These are phyloP conservation scores for Phrynosoma blainvillii DNA, from an alignment of 2,113 vertebrate species.

Conservation along the genomic window DNA sequence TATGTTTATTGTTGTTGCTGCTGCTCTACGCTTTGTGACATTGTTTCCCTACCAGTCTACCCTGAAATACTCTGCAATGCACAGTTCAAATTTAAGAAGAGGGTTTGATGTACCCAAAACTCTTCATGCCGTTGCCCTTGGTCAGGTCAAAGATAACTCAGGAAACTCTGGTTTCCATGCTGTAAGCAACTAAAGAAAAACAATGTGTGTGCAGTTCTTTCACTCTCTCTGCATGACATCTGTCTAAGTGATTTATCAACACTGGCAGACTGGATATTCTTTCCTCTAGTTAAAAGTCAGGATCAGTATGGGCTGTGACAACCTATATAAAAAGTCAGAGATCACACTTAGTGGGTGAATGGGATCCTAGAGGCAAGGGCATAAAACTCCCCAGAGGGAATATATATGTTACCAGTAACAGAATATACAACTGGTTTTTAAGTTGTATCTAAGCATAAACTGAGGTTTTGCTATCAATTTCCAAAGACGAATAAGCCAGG, in stretches of 20 bases:
- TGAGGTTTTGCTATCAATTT: background rate
- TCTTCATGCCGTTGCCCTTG: background rate
- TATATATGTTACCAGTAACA: background rate
- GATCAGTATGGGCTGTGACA: background rate
- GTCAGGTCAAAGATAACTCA: background rate
- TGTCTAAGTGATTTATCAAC: slow-evolving; percentile 37
- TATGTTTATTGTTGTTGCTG: too few relatives aligned
- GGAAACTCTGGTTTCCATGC: slow-evolving; percentile 30
- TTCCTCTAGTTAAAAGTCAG: slow-evolving; percentile 4
- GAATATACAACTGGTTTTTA: background rate
- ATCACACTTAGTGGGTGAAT: background rate
- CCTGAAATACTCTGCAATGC: slow-evolving; percentile 3
- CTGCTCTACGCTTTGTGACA: background rate
- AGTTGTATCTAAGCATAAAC: background rate
- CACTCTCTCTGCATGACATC: background rate
- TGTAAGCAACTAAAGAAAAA: background rate
- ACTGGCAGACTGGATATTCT: slow-evolving; percentile 33
- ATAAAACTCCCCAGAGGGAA: background rate
- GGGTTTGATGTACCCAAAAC: background rate
- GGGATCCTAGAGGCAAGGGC: background rate
- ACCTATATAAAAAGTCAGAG: background rate
- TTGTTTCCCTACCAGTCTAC: slow-evolving; percentile 3
- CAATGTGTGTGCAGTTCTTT: slow-evolving; percentile 1
- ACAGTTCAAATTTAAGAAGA: slow-evolving; percentile 31
- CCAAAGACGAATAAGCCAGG: too few relatives aligned